Evolutionary conservation across 1,140 invertebrate genomes (phyloP).

Genomic region (Sarcophaga peregrina): DNA sequence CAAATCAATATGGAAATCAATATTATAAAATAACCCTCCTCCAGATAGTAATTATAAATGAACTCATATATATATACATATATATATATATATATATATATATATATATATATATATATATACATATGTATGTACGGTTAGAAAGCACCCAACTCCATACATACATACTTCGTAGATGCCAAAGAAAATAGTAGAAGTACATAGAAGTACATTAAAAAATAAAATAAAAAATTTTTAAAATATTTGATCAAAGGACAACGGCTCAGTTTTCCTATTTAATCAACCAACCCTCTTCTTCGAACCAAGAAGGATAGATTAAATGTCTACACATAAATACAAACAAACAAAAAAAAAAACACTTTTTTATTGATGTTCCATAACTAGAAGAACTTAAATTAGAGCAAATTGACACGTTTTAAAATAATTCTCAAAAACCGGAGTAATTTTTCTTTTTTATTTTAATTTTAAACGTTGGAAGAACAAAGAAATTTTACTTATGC

Average conservation of each 20-base stretch:
- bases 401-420: background rate
- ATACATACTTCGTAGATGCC: too few relatives aligned
- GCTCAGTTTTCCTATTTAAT: background rate
- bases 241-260: constrained; percentile 9
- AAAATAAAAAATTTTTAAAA: background rate
- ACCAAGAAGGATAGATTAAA: background rate
- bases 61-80: background rate
- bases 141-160: background rate
- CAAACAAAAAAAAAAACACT: background rate
- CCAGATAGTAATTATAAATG: background rate
- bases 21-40: constrained; percentile 4
- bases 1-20: constrained; percentile 15
- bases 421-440: too few relatives aligned
- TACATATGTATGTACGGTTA: too few relatives aligned
- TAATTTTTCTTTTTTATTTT: too few relatives aligned
- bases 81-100: background rate
- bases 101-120: background rate
- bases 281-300: background rate
- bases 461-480: too few relatives aligned
- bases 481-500: too few relatives aligned
- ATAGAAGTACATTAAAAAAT: background rate
- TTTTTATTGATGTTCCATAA: background rate
- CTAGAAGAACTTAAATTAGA: background rate
- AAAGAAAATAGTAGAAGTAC: too few relatives aligned
- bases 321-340: background rate